These are phyloP conservation scores for Nomada fabriciana DNA, from an alignment of 2,888 invertebrate species.

Conservation along the genomic window DNA sequence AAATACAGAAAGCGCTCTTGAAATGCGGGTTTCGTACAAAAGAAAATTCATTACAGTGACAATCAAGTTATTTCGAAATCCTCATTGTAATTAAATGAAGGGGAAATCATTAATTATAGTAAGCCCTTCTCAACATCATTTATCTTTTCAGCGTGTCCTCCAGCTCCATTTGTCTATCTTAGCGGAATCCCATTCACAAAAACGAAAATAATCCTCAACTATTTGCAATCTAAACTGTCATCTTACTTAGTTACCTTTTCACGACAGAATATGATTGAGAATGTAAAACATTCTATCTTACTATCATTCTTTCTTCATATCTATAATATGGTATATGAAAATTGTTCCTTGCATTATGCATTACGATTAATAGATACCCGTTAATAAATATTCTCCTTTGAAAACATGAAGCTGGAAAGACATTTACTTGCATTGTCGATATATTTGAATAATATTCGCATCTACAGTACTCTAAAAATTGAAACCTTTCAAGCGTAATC, in stretches of 20 bases:
- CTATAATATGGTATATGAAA: too few relatives aligned
- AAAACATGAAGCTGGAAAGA: too few relatives aligned
- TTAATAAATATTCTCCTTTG: too few relatives aligned
- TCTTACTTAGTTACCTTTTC: neutral
- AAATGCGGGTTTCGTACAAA: neutral
- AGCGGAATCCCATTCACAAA: constrained; percentile 12
- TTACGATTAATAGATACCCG: too few relatives aligned
- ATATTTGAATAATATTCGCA: neutral
- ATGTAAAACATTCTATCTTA: neutral
- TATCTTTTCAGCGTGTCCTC: constrained; percentile 1
- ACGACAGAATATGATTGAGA: constrained; percentile 10
- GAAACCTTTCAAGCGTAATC: too few relatives aligned
- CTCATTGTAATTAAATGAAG: neutral
- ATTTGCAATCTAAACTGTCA: constrained; percentile 4
- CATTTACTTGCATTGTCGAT: too few relatives aligned
- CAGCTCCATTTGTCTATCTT: constrained; percentile 1
- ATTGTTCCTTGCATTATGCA: too few relatives aligned
- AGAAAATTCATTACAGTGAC: neutral
- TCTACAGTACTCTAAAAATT: too few relatives aligned
- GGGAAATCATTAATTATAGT: neutral
- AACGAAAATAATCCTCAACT: constrained; percentile 24
- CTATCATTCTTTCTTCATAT: too few relatives aligned
- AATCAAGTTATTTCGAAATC: neutral
- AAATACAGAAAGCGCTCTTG: neutral
- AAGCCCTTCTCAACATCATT: neutral